These are phyloP conservation scores for Anas platyrhynchos DNA, from an alignment of 2,113 vertebrate species.

Conservation along the genomic window DNA sequence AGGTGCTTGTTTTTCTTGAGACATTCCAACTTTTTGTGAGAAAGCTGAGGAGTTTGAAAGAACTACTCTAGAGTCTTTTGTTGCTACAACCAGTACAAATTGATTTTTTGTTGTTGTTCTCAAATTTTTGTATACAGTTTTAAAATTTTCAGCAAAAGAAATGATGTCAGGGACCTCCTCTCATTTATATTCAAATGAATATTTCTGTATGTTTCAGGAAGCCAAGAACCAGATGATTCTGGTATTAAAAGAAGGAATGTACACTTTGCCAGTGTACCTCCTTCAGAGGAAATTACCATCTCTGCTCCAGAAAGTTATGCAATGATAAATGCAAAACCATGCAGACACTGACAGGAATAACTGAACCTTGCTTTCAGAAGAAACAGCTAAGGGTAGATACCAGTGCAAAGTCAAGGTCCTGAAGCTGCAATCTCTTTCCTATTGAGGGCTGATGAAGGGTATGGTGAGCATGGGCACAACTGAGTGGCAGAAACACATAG, in stretches of 20 bases:
- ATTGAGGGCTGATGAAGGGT: not conserved
- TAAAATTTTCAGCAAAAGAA: not conserved
- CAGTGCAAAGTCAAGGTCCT: not conserved
- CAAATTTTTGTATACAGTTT: not conserved
- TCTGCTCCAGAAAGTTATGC: constrained; percentile 28
- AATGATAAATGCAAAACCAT: not conserved
- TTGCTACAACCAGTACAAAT: not conserved
- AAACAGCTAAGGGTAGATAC: not conserved
- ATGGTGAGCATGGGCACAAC: not conserved
- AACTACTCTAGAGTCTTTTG: not conserved
- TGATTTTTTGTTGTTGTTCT: not conserved
- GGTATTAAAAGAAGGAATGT: constrained; percentile 46
- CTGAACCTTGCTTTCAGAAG: not conserved
- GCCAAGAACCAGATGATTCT: constrained; percentile 46
- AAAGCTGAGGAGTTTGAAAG: not conserved
- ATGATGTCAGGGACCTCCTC: not conserved
- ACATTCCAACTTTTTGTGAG: not conserved
- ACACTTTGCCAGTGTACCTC: constrained; percentile 24
- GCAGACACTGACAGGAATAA: constrained; percentile 14
- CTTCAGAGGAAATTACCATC: constrained; percentile 34
- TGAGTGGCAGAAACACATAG: not conserved
- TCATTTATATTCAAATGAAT: constrained; percentile 32
- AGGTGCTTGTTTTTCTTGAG: not conserved
- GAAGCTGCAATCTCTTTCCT: not conserved
- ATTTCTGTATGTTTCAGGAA: constrained; percentile 39